A percentile compares a stretch with the other conserved stretches of the same genome.
These are phyloP conservation scores for Galbula dea DNA, from an alignment of 2,113 vertebrate species.

Conservation along the genomic window DNA sequence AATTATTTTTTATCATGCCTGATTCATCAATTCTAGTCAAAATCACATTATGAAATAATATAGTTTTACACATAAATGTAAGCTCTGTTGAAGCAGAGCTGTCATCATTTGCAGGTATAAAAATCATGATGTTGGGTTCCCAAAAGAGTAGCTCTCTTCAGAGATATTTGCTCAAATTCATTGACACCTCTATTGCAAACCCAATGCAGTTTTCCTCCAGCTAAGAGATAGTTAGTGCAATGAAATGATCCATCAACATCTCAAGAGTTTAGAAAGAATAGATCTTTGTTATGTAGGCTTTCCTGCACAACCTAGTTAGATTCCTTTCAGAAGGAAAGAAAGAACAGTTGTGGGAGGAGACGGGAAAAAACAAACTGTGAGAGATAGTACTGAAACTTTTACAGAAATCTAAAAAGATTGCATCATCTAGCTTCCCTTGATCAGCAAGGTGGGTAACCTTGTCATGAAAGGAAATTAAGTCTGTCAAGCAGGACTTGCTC, in stretches of 20 bases:
- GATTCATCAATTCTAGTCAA: background rate
- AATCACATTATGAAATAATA: background rate
- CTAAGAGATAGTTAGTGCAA: background rate
- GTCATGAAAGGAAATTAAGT: too few relatives aligned
- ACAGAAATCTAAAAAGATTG: too few relatives aligned
- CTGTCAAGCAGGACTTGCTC: too few relatives aligned
- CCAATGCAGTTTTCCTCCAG: background rate
- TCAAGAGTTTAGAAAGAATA: background rate
- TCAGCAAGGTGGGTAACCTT: too few relatives aligned
- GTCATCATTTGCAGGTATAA: background rate
- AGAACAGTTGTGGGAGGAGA: background rate
- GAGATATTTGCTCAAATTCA: background rate
- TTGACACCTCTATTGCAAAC: background rate
- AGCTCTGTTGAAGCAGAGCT: background rate
- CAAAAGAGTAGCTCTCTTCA: background rate
- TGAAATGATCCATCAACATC: background rate
- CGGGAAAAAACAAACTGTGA: background rate
- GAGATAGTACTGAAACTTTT: too few relatives aligned
- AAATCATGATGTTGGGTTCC: rapidly evolving
- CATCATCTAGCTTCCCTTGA: too few relatives aligned
- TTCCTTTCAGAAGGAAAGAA: background rate
- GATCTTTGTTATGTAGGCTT: background rate
- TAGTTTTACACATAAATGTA: background rate
- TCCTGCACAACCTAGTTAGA: background rate
- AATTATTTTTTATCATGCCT: background rate